Evolutionary conservation across 2,797 vertebrate genomes (phyloP).

Genomic region (Pseudomugil tenellus): DNA sequence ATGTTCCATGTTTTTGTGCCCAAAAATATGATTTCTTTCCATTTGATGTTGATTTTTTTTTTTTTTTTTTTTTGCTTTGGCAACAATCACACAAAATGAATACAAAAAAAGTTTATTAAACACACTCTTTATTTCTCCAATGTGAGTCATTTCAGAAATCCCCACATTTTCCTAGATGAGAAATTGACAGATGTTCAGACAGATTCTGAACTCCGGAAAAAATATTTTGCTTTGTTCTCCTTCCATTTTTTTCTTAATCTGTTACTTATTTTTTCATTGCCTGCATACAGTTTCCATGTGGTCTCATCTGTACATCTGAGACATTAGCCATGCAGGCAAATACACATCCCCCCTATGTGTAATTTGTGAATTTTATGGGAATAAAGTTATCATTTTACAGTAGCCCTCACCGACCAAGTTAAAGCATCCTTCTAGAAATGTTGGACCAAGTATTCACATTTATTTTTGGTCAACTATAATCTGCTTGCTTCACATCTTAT

Average conservation of each 20-base stretch:
- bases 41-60: slow-evolving; percentile 26
- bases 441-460: no score
- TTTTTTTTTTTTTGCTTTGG: slow-evolving; percentile 29
- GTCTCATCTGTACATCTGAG: not conserved
- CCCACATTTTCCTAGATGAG: slow-evolving; percentile 31
- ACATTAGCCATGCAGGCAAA: not conserved
- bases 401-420: not conserved
- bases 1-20: slow-evolving; percentile 32
- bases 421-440: not conserved
- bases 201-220: not conserved
- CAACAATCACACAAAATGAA: slow-evolving; percentile 34
- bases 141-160: slow-evolving; percentile 54
- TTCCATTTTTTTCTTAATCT: not conserved
- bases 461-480: no score
- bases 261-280: not conserved
- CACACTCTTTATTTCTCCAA: slow-evolving; percentile 39
- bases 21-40: slow-evolving; percentile 36
- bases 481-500: no score
- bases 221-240: not conserved
- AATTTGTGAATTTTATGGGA: no score
- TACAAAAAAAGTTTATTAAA: slow-evolving; percentile 34
- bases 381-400: no score
- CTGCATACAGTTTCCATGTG: not conserved
- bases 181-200: not conserved
- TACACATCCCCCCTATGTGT: not conserved